Conservation (phyloP, 2,113 vertebrate genomes). For the Acanthisitta chloris region DNA sequence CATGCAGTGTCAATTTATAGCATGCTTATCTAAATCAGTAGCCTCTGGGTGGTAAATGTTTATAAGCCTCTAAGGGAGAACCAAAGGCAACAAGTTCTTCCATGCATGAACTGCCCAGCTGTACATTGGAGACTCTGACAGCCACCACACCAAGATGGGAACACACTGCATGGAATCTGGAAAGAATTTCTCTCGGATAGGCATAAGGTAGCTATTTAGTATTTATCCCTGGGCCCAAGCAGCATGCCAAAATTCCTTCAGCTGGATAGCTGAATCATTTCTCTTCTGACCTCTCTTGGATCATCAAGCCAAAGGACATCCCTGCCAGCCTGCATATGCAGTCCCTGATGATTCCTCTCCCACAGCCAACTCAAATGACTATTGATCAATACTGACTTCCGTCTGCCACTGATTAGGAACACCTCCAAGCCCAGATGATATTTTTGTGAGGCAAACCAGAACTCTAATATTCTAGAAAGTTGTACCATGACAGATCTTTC, state of each 20-base stretch:
- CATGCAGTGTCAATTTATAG: constrained; percentile 49
- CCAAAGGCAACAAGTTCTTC: constrained; percentile 15
- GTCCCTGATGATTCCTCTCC: not conserved
- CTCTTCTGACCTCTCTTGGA: constrained; percentile 3
- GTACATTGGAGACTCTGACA: not conserved
- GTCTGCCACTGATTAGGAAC: not conserved
- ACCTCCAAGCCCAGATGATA: not conserved
- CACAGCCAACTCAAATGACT: not conserved
- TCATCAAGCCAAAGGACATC: constrained; percentile 4
- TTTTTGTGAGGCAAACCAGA: not conserved
- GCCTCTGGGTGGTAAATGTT: constrained; percentile 44
- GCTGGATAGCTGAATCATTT: not conserved
- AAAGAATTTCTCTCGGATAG: not conserved
- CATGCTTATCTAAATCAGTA: constrained; percentile 21
- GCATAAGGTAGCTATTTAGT: not conserved
- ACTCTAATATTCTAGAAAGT: not conserved
- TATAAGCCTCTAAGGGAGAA: constrained; percentile 18
- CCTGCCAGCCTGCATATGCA: not conserved
- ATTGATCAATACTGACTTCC: not conserved
- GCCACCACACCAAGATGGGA: not conserved
- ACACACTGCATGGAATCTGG: not conserved
- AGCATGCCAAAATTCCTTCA: not conserved
- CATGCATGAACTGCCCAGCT: constrained; percentile 55
- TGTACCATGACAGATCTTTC: not conserved
- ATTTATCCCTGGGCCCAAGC: not conserved